Evolutionary conservation across 2,888 invertebrate species (phyloP).

Genomic region (Ischnura elegans): DNA sequence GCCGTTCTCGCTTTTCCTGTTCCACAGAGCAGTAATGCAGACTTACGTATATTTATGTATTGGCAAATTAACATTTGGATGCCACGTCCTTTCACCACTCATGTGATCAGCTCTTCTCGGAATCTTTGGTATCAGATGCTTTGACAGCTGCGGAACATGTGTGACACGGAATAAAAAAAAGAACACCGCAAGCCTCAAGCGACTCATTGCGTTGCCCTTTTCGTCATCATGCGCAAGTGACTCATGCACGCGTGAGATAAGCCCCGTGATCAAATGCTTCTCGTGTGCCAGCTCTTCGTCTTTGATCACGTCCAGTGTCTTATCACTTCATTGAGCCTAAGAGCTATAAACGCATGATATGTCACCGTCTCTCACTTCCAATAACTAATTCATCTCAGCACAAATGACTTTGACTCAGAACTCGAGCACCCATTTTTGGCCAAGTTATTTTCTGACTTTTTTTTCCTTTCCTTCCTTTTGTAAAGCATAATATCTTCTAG

Average conservation of each 20-base stretch:
- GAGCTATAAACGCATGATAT: too few species aligned
- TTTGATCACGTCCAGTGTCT: neutral
- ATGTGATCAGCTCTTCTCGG: neutral
- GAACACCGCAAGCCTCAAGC: neutral
- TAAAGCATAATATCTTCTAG: too few species aligned
- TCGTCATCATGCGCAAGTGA: neutral
- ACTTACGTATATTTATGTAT: too few species aligned
- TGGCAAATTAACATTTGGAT: too few species aligned
- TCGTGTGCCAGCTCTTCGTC: neutral
- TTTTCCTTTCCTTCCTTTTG: too few species aligned
- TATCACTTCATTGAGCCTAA: neutral
- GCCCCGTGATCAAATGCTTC: neutral
- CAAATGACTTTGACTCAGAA: too few species aligned
- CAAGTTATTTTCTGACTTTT: too few species aligned
- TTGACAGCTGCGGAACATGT: neutral
- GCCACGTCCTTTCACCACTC: neutral
- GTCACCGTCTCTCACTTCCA: neutral
- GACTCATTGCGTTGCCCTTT: neutral
- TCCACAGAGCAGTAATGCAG: too few species aligned
- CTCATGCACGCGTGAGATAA: neutral
- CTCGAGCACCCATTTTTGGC: too few species aligned
- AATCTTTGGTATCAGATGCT: neutral
- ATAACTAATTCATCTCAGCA: too few species aligned
- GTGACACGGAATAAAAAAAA: neutral
- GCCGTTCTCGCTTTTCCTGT: too few species aligned